Base-by-base conservation (phyloP, 2,797 vertebrate species). In the Xenentodon cancila region DNA sequence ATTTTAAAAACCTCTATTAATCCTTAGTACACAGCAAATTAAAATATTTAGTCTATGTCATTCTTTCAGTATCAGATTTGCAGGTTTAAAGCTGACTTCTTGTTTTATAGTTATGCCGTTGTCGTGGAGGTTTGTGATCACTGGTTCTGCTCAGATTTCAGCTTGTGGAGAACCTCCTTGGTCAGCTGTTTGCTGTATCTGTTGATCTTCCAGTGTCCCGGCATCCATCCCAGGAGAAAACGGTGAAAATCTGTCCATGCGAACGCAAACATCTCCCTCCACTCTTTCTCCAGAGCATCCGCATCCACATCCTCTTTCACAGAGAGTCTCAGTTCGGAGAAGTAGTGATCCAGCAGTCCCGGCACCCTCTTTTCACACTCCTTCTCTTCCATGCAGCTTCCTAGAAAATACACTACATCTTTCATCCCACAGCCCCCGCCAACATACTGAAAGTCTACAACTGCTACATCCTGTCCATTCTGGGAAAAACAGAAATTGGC, bases 171-270 rank as follows among this genome's bases (percentile, higher is more conserved):
- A 22, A 93, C 92, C 53, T 92, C 87, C 32, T 82, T 87, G 8
- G 87, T 81, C 74, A 94, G 18, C 59, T 61, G 85, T 85, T 84
- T 89, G 64, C 91, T 93, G 82, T 93, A 94, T 7, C 73, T 75
- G 82, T 93, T 92, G 71, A 93, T 83, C 69, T 93, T 94, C 87
- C 87, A 79, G 82, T 93, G 92, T 69, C 90, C 91, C 0, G 93
- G 93, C 87, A 88, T 93, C 93, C 93, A 94, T 15, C 93, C 93
- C 16, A 93, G 80, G n/a, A 94, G 87, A 21, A 94, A 94, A 9
- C 93, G 92, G 44, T 93, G 89, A 55, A 93, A 94, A 68, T 94
- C 93, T 0, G 93, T 92, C 93, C 93, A 94, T 0, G 93, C 92
- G 0, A 89, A 92, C 0, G 82, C 84, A 67, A 94, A 94, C 90